phyloP scores from a whole-genome alignment of 2,888 invertebrate genomes.

The Lithophane ornitopus region DNA sequence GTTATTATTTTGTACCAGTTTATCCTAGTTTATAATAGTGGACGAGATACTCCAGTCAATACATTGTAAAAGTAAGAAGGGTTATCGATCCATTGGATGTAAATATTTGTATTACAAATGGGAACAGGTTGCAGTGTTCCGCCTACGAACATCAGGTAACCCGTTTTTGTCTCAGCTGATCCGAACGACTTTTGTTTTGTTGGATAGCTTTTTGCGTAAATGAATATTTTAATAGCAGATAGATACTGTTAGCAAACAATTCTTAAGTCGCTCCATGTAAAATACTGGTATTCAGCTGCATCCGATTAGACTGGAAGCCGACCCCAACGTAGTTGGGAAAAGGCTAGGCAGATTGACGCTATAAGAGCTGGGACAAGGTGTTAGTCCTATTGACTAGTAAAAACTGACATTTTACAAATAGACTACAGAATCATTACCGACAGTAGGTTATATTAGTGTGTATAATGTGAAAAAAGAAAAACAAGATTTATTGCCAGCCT shows the following conservation, averaged over 20 bases:
- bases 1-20: slow-evolving; percentile 13
- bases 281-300: too few species aligned
- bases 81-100: slow-evolving; percentile 61
- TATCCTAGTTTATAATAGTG: slow-evolving; percentile 4
- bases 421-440: neutral
- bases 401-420: slow-evolving; percentile 11
- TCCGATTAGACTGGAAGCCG: too few species aligned
- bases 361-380: neutral
- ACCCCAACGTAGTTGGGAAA: too few species aligned
- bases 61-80: slow-evolving; percentile 34
- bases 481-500: slow-evolving; percentile 25
- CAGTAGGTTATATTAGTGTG: slow-evolving; percentile 7
- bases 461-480: slow-evolving; percentile 14
- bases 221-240: slow-evolving; percentile 3
- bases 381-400: neutral
- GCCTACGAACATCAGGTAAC: slow-evolving; percentile 45
- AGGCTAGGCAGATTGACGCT: too few species aligned
- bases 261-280: too few species aligned
- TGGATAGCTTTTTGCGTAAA: slow-evolving; percentile 25
- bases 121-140: slow-evolving; percentile 48
- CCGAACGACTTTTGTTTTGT: slow-evolving; percentile 26
- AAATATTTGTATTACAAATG: slow-evolving; percentile 58
- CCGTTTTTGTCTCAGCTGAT: slow-evolving; percentile 53
- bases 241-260: neutral
- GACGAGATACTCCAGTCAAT: slow-evolving; percentile 21